Evolutionary conservation across 2,113 vertebrate genomes (phyloP), one percentile per base, ranked within the genome.

Genomic region (Callocephalon fimbriatum): DNA sequence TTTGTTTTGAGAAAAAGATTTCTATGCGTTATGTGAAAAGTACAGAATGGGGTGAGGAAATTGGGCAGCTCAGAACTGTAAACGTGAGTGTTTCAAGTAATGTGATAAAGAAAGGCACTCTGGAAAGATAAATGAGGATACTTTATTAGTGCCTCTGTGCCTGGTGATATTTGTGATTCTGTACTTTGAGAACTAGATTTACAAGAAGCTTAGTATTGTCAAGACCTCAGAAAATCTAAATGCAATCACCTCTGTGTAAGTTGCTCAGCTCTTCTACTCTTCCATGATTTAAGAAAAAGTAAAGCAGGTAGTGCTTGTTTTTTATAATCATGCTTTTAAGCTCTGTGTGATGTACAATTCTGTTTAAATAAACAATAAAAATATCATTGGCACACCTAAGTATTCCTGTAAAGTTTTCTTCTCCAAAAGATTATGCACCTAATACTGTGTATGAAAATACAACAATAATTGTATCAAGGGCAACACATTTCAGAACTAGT

Each of bases 311-410:
- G 74, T 61, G 62, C 48, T 44, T 72, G 56, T 7, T 82, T 97
- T 95, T 93, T 96, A 90, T 93, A 86, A 92, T 88, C 48, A 86
- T 86, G 58, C 85, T 72, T 2, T 92, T 92, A 76, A 90, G 61
- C 66, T 93, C 56, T 85, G 37, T 90, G 78, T 92, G 66, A 82
- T 97, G 96, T 95, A 85, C 31, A 85, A 88, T 62, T 90, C 48
- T 94, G 56, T 90, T 93, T 78, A 68, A 94, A 90, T 75, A 11
- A 95, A 90, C 50, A 97, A 96, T 95, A 97, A 96, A 94, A 93
- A 27, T 68, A 75, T 68, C 29, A 68, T 88, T 96, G 90, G 27
- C 37, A 86, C 94, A 93, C 75, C 87, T 95, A 82, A 94, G 48
- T 38, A 59, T 68, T 75, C 12, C 37, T 82, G 47, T 80, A 42